These are phyloP conservation scores for Ecliptopera silaceata DNA, from an alignment of 2,888 invertebrate species.

Conservation along the genomic window DNA sequence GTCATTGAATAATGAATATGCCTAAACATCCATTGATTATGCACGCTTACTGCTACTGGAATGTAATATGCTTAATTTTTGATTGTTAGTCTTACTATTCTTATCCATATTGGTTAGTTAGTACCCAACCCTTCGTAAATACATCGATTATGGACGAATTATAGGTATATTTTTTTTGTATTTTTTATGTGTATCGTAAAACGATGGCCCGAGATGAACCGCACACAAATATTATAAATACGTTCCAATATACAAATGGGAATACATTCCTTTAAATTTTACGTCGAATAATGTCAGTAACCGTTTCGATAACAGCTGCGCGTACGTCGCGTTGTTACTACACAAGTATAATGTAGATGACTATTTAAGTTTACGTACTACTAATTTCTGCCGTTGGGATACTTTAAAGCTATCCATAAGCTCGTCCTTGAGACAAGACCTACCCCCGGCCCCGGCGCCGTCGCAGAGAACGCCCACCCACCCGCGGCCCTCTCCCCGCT, in stretches of 20 bases:
- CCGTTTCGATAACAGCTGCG: background rate
- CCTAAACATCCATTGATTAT: slow-evolving; percentile 56
- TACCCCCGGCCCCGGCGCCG: background rate
- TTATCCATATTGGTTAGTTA: slow-evolving; percentile 71
- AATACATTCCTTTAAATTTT: slow-evolving; percentile 18
- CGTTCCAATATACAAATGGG: slow-evolving; percentile 22
- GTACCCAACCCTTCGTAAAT: slow-evolving; percentile 68
- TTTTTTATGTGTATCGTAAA: slow-evolving; percentile 14
- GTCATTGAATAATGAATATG: slow-evolving; percentile 49
- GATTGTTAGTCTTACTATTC: slow-evolving; percentile 65
- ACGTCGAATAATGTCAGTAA: slow-evolving; percentile 1
- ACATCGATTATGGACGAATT: slow-evolving; percentile 31
- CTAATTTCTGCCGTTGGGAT: slow-evolving; percentile 61
- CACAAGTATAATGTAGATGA: slow-evolving; percentile 9
- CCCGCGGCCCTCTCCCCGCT: background rate
- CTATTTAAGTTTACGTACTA: slow-evolving; percentile 15
- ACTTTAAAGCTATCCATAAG: slow-evolving; percentile 66
- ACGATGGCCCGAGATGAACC: slow-evolving; percentile 9
- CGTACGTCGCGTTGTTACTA: background rate
- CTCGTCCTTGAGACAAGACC: slow-evolving; percentile 12
- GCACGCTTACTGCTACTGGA: slow-evolving; percentile 70
- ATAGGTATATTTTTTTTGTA: slow-evolving; percentile 18
- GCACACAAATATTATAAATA: slow-evolving; percentile 17
- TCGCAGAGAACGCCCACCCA: no score
- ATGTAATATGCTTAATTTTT: slow-evolving; percentile 63